Evolutionary conservation across 2,113 vertebrate species (phyloP).

Genomic region (Guaruba guarouba): DNA sequence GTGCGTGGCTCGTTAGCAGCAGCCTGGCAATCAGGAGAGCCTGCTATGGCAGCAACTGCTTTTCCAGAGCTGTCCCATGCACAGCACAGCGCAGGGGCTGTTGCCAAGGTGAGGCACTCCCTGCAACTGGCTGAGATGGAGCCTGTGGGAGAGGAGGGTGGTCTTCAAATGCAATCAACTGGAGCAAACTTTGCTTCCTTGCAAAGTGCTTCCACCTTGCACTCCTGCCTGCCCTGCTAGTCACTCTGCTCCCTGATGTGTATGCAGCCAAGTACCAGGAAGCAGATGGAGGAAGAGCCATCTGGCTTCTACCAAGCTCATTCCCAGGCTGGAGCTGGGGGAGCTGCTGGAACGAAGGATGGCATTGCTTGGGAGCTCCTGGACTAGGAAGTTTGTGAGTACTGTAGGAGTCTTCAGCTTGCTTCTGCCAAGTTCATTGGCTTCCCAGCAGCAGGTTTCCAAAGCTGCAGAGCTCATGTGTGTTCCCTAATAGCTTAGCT

Average conservation of each 20-base stretch:
- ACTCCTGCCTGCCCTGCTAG: background rate
- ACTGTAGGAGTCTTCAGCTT: background rate
- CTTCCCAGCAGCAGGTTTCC: background rate
- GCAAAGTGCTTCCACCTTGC: background rate
- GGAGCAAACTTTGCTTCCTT: background rate
- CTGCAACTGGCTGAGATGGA: background rate
- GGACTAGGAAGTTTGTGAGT: background rate
- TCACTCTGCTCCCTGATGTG: background rate
- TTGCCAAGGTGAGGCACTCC: background rate
- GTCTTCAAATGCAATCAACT: background rate
- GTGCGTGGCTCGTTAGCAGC: constrained; percentile 31
- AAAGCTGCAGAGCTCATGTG: background rate
- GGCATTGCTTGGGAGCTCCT: background rate
- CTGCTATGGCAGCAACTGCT: constrained; percentile 27
- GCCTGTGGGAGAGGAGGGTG: background rate
- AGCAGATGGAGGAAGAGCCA: constrained; percentile 25
- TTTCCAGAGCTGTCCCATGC: background rate
- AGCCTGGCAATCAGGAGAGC: constrained; percentile 1
- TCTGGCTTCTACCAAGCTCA: background rate
- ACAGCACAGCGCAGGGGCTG: background rate
- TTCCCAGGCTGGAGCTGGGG: background rate
- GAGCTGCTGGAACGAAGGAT: constrained; percentile 28
- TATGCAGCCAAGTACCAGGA: background rate
- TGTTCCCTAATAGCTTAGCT: background rate
- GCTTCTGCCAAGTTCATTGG: background rate